Evolutionary conservation across 2,797 vertebrate species (phyloP), one percentile per base, ranked within the genome.

Genomic region (Sebastes variabilis): DNA sequence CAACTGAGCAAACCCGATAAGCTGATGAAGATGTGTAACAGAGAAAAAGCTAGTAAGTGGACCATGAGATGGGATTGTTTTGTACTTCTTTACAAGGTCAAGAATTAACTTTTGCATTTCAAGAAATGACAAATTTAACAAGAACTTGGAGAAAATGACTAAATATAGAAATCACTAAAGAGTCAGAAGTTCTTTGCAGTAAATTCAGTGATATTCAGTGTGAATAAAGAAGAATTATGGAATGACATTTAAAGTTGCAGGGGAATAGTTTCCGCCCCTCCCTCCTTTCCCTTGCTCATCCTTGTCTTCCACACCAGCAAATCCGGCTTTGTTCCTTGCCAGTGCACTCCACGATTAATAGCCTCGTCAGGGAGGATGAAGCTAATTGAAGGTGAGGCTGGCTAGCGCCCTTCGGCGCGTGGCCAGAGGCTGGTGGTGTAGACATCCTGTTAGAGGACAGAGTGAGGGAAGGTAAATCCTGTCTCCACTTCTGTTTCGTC

Each of bases 291-390:
- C 68, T 29, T 10, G 46, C 71, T 89, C 69, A 78, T 77, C 78
- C 79, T 73, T 36, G 1, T 77, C 79, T 90, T 89, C 85, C 78
- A 92, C 86, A 80, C 65, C 66, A 60, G 79, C 79, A 95, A 94
- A 96, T 95, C 95, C 92, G 85, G 92, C 93, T 95, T 94, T 94
- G 91, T 90, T 88, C 80, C 77, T 20, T 83, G 77, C 85, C 79
- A 93, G 85, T 70, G 81, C 84, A 89, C 65, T 80, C 84, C 75
- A 83, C n/a, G 85, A 90, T 94, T 94, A 95, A 94, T 89, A 90
- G 89, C 87, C 88, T 84, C 79, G 72, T 95, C 95, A 94, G 85
- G 71, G 52, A 75, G 91, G 95, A 95, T 96, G 66, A 94, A 42
- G 70, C 89, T 95, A 95, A 96, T 94, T 93, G 83, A 77, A 87